A percentile compares a stretch with the other conserved stretches of the same genome.
Conservation (phyloP, 2,888 invertebrate genomes). For the Rotaria magnacalcarata region DNA sequence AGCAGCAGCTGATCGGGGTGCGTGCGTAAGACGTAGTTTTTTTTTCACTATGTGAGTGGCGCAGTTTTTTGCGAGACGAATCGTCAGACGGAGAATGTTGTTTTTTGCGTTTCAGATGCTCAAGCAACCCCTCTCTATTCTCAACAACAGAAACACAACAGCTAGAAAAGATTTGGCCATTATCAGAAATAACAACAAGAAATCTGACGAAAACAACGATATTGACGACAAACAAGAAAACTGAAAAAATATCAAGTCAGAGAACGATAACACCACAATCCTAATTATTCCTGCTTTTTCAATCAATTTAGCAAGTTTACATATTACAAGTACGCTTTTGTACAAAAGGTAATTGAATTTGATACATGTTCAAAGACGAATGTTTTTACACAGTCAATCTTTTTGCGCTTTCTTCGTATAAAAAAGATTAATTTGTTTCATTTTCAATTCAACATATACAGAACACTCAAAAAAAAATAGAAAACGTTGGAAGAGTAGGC, state of each 20-base stretch:
- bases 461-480: not conserved
- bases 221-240: not conserved
- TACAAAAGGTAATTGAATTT: not conserved
- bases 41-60: not conserved
- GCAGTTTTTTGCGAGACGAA: conserved; percentile 16
- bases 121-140: not conserved
- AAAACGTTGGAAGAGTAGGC: not conserved
- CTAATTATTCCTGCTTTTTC: not conserved
- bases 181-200: not conserved
- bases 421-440: not conserved
- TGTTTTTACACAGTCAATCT: not conserved
- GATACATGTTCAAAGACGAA: not conserved
- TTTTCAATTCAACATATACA: no score
- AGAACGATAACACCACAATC: not conserved
- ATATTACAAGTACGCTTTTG: not conserved
- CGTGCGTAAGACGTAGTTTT: not conserved
- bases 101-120: conserved; percentile 24
- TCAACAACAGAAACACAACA: not conserved
- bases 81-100: not conserved
- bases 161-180: not conserved
- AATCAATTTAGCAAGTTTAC: not conserved
- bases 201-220: not conserved
- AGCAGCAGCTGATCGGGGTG: not conserved
- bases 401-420: not conserved
- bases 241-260: not conserved